Evolutionary conservation across 2,888 invertebrate species (phyloP).

Genomic region (Criorhina ranunculi): DNA sequence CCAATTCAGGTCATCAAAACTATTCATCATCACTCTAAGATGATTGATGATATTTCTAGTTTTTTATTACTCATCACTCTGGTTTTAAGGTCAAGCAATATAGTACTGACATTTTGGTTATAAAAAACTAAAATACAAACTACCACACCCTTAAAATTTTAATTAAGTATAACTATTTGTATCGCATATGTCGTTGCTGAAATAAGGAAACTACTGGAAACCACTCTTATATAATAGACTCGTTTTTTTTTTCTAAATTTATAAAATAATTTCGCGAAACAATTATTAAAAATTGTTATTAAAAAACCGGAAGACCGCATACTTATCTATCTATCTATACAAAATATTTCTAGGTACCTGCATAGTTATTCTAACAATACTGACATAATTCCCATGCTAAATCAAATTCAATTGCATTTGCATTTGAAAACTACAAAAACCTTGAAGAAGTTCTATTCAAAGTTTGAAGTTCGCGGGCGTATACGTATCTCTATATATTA

Average conservation of each 20-base stretch:
- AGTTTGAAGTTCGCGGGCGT: conserved; percentile 16
- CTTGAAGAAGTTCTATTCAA: conserved; percentile 38
- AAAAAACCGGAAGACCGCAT: conserved; percentile 11
- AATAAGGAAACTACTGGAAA: no score
- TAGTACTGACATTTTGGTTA: background rate
- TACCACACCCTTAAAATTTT: background rate
- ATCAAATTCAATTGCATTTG: conserved; percentile 25
- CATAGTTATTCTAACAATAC: background rate
- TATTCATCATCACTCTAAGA: no score
- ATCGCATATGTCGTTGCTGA: no score
- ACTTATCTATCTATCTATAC: no score
- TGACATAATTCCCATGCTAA: background rate
- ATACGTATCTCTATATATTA: background rate
- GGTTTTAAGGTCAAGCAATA: background rate
- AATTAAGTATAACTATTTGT: no score
- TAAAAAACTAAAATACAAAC: background rate
- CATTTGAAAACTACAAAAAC: background rate
- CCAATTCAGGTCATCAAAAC: no score
- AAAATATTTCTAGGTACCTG: no score
- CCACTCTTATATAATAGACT: no score
- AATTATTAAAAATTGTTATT: background rate
- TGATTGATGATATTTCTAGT: no score
- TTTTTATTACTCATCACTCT: no score
- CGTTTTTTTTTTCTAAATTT: no score
- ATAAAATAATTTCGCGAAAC: no score